Percentiles rank a stretch among this genome's conserved stretches.
Conservation (phyloP, 2,113 vertebrate species). For the Lepisosteus oculatus region DNA sequence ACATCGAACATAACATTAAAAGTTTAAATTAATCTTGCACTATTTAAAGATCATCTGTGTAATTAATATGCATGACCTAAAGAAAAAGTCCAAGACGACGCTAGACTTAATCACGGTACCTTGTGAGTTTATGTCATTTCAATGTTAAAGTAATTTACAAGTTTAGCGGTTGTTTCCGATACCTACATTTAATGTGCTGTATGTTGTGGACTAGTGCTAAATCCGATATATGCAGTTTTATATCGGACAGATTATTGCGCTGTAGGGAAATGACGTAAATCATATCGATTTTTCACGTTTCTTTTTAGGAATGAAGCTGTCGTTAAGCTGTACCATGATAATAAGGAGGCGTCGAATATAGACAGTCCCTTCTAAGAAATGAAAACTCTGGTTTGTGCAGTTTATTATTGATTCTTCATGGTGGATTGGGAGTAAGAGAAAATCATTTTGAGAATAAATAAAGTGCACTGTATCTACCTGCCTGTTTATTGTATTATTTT, state of each 20-base stretch:
- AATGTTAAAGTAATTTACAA: too few relatives aligned
- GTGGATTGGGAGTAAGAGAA: too few relatives aligned
- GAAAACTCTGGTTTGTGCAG: constrained; percentile 37
- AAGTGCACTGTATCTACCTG: neutral
- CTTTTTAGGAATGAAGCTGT: constrained; percentile 6
- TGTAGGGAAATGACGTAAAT: too few relatives aligned
- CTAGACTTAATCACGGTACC: too few relatives aligned
- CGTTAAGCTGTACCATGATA: neutral
- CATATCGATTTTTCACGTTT: neutral
- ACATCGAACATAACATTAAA: too few relatives aligned
- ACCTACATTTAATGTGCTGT: too few relatives aligned
- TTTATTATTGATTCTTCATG: neutral
- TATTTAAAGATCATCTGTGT: too few relatives aligned
- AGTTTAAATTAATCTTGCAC: too few relatives aligned
- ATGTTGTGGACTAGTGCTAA: too few relatives aligned
- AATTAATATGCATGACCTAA: neutral
- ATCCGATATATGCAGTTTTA: neutral
- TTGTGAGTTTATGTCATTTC: too few relatives aligned
- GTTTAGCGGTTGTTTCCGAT: too few relatives aligned
- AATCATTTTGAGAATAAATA: too few relatives aligned
- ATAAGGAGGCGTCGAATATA: neutral
- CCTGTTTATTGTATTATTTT: neutral
- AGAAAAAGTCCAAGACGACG: neutral
- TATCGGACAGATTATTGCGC: neutral
- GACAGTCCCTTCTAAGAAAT: constrained; percentile 29